These are phyloP conservation scores for Coleophora deauratella DNA, from an alignment of 2,888 invertebrate species.

Conservation along the genomic window DNA sequence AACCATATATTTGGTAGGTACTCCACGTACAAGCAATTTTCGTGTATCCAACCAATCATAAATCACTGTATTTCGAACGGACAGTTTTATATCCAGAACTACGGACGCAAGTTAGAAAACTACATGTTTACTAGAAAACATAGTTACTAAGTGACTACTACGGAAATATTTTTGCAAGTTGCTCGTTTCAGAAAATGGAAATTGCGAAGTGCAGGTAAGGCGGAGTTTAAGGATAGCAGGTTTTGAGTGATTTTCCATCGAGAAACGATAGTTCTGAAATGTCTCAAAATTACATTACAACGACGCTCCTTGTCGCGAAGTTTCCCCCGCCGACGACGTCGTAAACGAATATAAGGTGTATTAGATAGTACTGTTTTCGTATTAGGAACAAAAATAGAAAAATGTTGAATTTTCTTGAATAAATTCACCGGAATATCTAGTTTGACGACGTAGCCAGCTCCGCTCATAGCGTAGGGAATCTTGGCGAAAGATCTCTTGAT, in stretches of 20 bases:
- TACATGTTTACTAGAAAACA: conserved; percentile 25
- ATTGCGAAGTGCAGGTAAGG: no score
- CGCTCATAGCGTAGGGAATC: no score
- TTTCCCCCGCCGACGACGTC: neutral
- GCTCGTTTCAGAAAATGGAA: conserved; percentile 2
- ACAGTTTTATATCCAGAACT: conserved; percentile 44
- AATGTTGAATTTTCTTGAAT: no score
- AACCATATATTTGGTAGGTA: conserved; percentile 29
- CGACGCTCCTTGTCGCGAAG: no score
- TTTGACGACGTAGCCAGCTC: no score
- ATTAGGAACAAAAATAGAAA: no score
- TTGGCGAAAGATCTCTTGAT: no score
- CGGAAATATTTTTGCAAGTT: neutral
- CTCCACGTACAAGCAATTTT: conserved; percentile 7
- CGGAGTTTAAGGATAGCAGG: no score
- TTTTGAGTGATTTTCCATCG: no score
- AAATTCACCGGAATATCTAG: no score
- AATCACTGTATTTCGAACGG: conserved; percentile 46
- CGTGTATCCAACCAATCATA: conserved; percentile 25
- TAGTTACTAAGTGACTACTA: conserved; percentile 1
- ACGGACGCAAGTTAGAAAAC: conserved; percentile 36
- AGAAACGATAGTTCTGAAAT: conserved; percentile 2
- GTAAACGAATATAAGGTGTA: no score
- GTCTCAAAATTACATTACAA: conserved; percentile 6
- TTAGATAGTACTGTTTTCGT: no score